Base-by-base conservation (phyloP, 2,888 invertebrate species). In the Cantharis rustica region DNA sequence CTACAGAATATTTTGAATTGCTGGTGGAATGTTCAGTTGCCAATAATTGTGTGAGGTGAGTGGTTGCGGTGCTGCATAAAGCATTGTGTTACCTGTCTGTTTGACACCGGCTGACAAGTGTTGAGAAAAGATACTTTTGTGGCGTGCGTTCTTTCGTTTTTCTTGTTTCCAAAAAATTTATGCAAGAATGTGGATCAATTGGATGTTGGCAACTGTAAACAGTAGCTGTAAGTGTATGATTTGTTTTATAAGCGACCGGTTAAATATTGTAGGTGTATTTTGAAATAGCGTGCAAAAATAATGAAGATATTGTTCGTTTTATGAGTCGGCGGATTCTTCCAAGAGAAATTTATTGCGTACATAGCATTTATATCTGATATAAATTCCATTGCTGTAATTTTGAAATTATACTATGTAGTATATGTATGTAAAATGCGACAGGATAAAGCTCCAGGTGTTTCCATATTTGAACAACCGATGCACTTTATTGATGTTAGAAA, bases 171-270 rank as follows among this genome's bases (percentile, higher is more conserved):
- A 72, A 73, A 75, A 75, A 72, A 79, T 77, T 79, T 80, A 80
- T 80, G 80, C 80, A 80, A 78, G 80, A 80, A 80, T 80, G 80
- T 77, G 77, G 77, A 75, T 79, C 77, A 75, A 69, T 79, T 80
- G 80, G 80, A 80, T 78, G 78, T 75, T 69, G 71, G 74, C 73
- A 71, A 76, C 77, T 75, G 80, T 80, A 79, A 79, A 79, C 80
- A 80, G 80, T 77, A 79, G 80, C 80, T 79, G 80, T 80, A 79
- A 80, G 80, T 80, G 78, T 77, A 78, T 78, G 78, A 77, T 77
- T 80, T 76, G 76, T 72, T 78, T 63, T 62, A 62, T 71, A 47
- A 17, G 74, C 69, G 69, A 27, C 71, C 72, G 74, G 73, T 76
- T 74, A 68, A n/a, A 70, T 16, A 20, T 66, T 69, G 75, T 75